These are phyloP conservation scores for Rotaria macrura DNA, from an alignment of 2,888 invertebrate species.

Conservation along the genomic window DNA sequence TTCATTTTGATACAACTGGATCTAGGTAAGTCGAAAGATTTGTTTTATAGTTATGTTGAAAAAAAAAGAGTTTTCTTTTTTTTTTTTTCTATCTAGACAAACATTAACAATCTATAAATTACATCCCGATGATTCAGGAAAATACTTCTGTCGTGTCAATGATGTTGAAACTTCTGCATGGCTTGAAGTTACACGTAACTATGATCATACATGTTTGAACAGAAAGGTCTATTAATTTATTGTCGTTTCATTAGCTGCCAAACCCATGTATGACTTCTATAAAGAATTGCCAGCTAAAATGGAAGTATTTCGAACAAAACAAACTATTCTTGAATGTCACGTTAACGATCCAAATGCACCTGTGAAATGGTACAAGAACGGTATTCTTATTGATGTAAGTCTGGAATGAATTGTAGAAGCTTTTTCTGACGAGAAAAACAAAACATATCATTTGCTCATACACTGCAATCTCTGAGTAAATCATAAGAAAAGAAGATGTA, in stretches of 20 bases:
- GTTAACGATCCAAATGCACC: conserved; percentile 84
- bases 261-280: conserved; percentile 80
- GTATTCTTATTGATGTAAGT: conserved; percentile 67
- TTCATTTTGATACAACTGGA: conserved; percentile 82
- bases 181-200: conserved; percentile 75
- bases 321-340: conserved; percentile 77
- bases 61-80: not conserved
- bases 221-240: not conserved
- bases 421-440: too few relatives aligned
- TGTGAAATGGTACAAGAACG: conserved; percentile 80
- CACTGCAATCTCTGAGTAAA: too few relatives aligned
- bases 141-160: conserved; percentile 85
- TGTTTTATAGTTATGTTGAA: not conserved
- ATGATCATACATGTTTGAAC: not conserved
- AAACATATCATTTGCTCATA: too few relatives aligned
- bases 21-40: conserved; percentile 57
- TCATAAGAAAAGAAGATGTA: too few relatives aligned
- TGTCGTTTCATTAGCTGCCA: conserved; percentile 63
- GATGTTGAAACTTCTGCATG: conserved; percentile 76
- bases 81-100: conserved; percentile 46
- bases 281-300: conserved; percentile 76
- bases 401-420: too few relatives aligned
- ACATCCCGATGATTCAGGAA: conserved; percentile 89
- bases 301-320: conserved; percentile 79
- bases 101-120: conserved; percentile 77